Evolutionary conservation across 2,888 invertebrate genomes (phyloP), one percentile per base, ranked within the genome.

Genomic region (Drosophila mimica): DNA sequence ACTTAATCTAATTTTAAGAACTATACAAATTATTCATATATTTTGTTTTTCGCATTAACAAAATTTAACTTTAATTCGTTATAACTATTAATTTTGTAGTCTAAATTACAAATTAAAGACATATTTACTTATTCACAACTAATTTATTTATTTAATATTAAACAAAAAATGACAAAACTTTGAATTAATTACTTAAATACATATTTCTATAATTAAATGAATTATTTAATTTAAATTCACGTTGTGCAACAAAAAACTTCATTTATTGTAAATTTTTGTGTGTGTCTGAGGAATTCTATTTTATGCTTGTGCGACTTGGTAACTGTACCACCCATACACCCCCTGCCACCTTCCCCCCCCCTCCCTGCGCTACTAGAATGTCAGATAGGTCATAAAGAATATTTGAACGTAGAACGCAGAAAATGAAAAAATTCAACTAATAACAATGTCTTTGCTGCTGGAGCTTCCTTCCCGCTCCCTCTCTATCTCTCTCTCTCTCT

Each of bases 361-460:
- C 6, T 1, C 11, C 0, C 15, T 31, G 6, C 25, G 2, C 28
- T 36, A 30, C n/a, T 20, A 43, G 20, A 30, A 51, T 25, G 34
- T 58, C 58, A 74, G 74, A 54, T 61, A 63, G 79, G 66, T 61
- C 51, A 66, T 71, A 75, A 75, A 63, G 70, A 75, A 62, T 62
- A 74, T 53, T 38, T 73, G 58, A 80, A 64, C 79, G 63, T 63
- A 52, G 66, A 56, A 30, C 30, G 56, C 5, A 8, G 46, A 65
- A 81, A 70, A 83, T 75, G 71, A 36, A 33, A 34, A 65, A 81
- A 70, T 67, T 76, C 72, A 66, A 65, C 80, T 73, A 83, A 82
- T 83, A 80, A 75, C 79, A 75, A 66, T 69, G 60, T 75, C 63
- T 61, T 70, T 70, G 63, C 64, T 54, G 67, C 63, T 38, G 63